Base-by-base conservation (phyloP, 2,888 invertebrate genomes). In the Blastobasis lacticolella region DNA sequence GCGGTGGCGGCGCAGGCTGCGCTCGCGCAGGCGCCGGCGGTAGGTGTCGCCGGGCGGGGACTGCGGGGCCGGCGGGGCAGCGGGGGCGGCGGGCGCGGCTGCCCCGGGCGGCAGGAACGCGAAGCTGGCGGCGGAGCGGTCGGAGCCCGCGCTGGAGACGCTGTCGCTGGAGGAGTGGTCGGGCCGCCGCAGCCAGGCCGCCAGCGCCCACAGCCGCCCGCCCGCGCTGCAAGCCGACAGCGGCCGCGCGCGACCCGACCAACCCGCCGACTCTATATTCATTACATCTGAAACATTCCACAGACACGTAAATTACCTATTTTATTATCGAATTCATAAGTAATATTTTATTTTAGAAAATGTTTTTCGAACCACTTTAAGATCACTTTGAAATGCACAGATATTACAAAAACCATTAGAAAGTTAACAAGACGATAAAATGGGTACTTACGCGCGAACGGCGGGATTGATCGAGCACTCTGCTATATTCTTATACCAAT, bases 141-240 rank as follows among this genome's bases (percentile, higher is more conserved):
- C 93, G 62, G 94, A 94, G 67, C 92, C 91, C 49, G 90, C 89
- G 61, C 93, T 93, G 62, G 91, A 91, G 57, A 93, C 82, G 71
- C 93, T 93, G 38, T 81, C 84, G 61, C 64, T 75, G 47, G 76
- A 74, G 38, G 73, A 69, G 52, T 84, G 74, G 56, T 90, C 88
- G 59, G 85, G 85, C 57, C 91, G 91, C 58, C 91, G 92, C 71
- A 94, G 91, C 94, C 94, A 94, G 79, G 91, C 91, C 70, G 94
- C 90, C 69, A 94, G 86, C 52, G 93, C 92, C 79, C 88, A 83
- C 64, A 89, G 78, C 62, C 88, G 89, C 56, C 76, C 79, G 23
- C 23, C 23, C 23, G 23, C 23, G 23, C 23, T 23, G 23, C 23
- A 23, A 23, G 23, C 23, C 55, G 87, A 88, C 54, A 83, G 71